Base-by-base conservation (phyloP, 1,140 invertebrate genomes). In the Pachyrhynchus sulphureomaculatus region DNA sequence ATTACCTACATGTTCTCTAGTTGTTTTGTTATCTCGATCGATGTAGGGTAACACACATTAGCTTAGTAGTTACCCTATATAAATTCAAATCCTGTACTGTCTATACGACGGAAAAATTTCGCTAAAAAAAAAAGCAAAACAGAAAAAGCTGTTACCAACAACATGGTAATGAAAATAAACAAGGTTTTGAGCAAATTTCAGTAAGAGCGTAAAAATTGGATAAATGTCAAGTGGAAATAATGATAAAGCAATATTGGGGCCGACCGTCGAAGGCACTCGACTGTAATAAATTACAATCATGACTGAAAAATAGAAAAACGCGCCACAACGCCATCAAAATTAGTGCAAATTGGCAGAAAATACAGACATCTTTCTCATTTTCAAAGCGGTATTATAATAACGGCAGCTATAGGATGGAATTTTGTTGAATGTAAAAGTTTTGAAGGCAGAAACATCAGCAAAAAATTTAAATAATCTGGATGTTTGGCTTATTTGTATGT, bases 271-370 rank as follows among this genome's bases (percentile, higher is more conserved):
- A 63, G 63, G 49, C 68, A 61, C 34, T 66, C 69, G 66, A 65
- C 72, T 72, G 72, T 68, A 52, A 67, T 63, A 68, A 74, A 75
- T 75, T 75, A 75, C 72, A 73, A 72, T 73, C 71, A 72, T 65
- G 66, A 37, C 32, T 52, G 72, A 73, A 73, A 72, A 73, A 72
- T 73, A 72, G 72, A 73, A 72, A 71, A 73, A 71, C 69, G 64
- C 54, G 68, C 52, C 63, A 72, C 68, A 68, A 71, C 73, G 69
- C 67, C 66, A 75, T 75, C 67, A 70, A 73, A 75, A 75, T 75
- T 75, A 75, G 71, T 65, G 73, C 59, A 75, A 68, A 75, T 72
- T 75, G 72, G 62, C 72, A 67, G 68, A 73, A 75, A 75, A 75
- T 73, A 73, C 67, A 65, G 67, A 54, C 67, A 62, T 58, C 63